Evolutionary conservation across 2,888 invertebrate genomes (phyloP).

Genomic region (Archips crataeganus): DNA sequence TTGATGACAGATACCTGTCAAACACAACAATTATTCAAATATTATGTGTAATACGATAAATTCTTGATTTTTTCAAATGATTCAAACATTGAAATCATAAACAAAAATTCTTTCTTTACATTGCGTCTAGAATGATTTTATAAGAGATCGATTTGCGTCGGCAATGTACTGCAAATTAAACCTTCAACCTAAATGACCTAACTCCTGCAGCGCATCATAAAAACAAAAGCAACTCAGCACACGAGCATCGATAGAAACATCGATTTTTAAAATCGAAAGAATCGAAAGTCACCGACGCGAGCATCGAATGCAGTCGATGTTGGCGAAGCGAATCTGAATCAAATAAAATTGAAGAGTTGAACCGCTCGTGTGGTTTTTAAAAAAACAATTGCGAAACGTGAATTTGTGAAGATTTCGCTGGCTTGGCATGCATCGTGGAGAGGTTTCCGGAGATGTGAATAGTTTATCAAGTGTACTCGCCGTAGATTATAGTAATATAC

Average conservation of each 20-base stretch:
- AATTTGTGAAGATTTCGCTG: slow-evolving; percentile 23
- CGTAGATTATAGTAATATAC: background rate
- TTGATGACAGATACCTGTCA: too few relatives aligned
- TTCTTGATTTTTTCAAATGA: too few relatives aligned
- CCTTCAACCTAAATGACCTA: too few relatives aligned
- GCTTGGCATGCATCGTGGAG: slow-evolving; percentile 6
- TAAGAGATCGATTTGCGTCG: too few relatives aligned
- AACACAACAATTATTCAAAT: too few relatives aligned
- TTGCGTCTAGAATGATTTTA: too few relatives aligned
- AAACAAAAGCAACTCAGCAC: background rate
- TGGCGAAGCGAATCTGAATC: slow-evolving; percentile 15
- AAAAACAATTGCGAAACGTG: slow-evolving; percentile 20
- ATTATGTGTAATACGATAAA: too few relatives aligned
- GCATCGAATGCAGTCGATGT: slow-evolving; percentile 16
- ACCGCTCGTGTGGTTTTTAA: slow-evolving; percentile 10
- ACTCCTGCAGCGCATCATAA: background rate
- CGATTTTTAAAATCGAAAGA: slow-evolving; percentile 6
- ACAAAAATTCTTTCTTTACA: too few relatives aligned
- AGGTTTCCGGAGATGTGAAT: background rate
- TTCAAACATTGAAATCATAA: too few relatives aligned
- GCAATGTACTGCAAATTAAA: too few relatives aligned
- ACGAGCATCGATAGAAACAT: slow-evolving; percentile 10
- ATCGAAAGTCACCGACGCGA: slow-evolving; percentile 22
- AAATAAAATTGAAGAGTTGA: slow-evolving; percentile 30
- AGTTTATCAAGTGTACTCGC: background rate